phyloP scores from a whole-genome alignment of 2,888 invertebrate species.

The Lithosia quadra region DNA sequence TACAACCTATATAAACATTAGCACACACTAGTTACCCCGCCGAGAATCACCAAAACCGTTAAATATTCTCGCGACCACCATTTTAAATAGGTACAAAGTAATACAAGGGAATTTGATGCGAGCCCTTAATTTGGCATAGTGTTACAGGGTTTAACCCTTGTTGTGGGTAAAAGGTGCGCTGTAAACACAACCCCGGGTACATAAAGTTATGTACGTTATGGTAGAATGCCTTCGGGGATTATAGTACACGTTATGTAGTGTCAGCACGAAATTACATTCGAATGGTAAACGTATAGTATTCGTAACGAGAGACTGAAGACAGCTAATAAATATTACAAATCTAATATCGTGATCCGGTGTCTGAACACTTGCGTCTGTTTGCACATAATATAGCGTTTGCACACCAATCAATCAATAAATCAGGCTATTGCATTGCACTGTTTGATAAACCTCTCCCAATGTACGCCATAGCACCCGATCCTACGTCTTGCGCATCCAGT shows the following conservation, averaged over 20 bases:
- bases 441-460: too few species aligned
- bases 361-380: too few species aligned
- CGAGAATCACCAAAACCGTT: neutral
- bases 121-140: constrained; percentile 24
- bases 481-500: too few species aligned
- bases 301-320: too few species aligned
- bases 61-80: neutral
- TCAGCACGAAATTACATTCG: too few species aligned
- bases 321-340: too few species aligned
- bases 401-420: too few species aligned
- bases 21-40: neutral
- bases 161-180: constrained; percentile 11
- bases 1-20: neutral
- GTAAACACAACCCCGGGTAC: constrained; percentile 1
- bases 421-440: too few species aligned
- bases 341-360: too few species aligned
- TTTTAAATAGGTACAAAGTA: constrained; percentile 6
- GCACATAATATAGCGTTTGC: too few species aligned
- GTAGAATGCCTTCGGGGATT: constrained; percentile 8
- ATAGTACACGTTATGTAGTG: neutral
- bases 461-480: too few species aligned
- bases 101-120: constrained; percentile 18
- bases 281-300: too few species aligned
- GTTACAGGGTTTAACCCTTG: constrained; percentile 21
- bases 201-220: neutral